phyloP scores from a whole-genome alignment of 2,888 invertebrate species.

The Candidula unifasciata region DNA sequence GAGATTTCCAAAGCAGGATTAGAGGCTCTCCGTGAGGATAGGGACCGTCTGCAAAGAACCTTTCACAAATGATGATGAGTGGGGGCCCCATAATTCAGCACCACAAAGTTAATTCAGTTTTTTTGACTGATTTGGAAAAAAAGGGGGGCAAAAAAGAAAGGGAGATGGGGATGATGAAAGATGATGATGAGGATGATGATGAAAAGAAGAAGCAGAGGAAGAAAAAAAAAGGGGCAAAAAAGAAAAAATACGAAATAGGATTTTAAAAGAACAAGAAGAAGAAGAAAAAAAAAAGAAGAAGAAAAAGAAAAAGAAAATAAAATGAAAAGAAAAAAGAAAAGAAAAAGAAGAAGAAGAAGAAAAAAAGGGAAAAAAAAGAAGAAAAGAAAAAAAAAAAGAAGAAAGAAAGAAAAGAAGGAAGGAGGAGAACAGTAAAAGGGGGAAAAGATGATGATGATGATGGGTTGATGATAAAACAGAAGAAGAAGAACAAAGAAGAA shows the following conservation, averaged over 20 bases:
- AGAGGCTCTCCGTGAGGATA: too few species aligned
- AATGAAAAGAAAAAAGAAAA: neutral
- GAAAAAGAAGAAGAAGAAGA: neutral
- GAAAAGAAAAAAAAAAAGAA: neutral
- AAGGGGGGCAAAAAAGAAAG: too few species aligned
- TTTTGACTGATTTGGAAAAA: too few species aligned
- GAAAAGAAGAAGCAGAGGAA: too few species aligned
- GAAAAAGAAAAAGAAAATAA: neutral
- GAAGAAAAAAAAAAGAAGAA: neutral
- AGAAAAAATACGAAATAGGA: neutral
- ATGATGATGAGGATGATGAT: too few species aligned
- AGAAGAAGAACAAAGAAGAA: neutral
- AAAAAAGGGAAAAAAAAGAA: neutral
- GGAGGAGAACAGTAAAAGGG: neutral
- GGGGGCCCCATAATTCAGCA: too few species aligned
- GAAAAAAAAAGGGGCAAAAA: neutral
- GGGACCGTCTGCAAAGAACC: too few species aligned
- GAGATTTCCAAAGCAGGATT: too few species aligned
- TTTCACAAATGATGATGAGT: too few species aligned
- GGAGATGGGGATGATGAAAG: too few species aligned
- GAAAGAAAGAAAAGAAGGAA: neutral
- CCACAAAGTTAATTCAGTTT: too few species aligned
- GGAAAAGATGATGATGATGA: neutral
- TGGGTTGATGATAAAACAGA: neutral
- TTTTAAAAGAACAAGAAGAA: neutral